Evolutionary conservation across 2,888 invertebrate genomes (phyloP).

Genomic region (Melanostoma scalare): DNA sequence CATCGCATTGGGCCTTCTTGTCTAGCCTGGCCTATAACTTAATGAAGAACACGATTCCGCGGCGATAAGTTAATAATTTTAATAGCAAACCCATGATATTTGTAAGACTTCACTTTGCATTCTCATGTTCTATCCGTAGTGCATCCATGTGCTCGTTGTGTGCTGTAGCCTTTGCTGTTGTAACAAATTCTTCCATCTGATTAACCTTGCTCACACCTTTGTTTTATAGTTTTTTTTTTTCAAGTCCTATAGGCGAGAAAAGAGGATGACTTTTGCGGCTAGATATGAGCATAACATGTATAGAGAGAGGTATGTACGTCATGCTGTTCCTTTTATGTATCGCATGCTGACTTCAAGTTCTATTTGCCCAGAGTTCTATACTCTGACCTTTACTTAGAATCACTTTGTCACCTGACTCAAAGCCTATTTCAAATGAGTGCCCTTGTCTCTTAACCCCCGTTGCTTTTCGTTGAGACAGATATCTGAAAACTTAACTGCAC

Average conservation of each 20-base stretch:
- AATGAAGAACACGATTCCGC: constrained; percentile 71
- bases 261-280: constrained; percentile 26
- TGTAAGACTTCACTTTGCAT: constrained; percentile 70
- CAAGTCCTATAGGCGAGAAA: constrained; percentile 5
- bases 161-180: constrained; percentile 8
- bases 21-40: constrained; percentile 62
- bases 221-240: constrained; percentile 32
- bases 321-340: constrained; percentile 20
- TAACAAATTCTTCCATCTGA: constrained; percentile 64
- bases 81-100: constrained; percentile 67
- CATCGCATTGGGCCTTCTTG: constrained; percentile 21
- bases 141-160: constrained; percentile 1
- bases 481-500: too few relatives aligned
- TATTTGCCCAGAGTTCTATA: constrained; percentile 34
- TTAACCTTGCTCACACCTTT: constrained; percentile 71
- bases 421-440: not conserved
- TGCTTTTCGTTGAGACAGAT: too few relatives aligned
- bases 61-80: constrained; percentile 72
- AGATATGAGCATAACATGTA: not conserved
- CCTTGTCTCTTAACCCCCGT: too few relatives aligned
- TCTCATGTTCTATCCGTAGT: constrained; percentile 56
- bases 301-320: not conserved
- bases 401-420: constrained; percentile 45
- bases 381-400: constrained; percentile 46
- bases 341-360: constrained; percentile 38